Base-by-base conservation (phyloP, 2,888 invertebrate genomes). In the Atherix ibis region DNA sequence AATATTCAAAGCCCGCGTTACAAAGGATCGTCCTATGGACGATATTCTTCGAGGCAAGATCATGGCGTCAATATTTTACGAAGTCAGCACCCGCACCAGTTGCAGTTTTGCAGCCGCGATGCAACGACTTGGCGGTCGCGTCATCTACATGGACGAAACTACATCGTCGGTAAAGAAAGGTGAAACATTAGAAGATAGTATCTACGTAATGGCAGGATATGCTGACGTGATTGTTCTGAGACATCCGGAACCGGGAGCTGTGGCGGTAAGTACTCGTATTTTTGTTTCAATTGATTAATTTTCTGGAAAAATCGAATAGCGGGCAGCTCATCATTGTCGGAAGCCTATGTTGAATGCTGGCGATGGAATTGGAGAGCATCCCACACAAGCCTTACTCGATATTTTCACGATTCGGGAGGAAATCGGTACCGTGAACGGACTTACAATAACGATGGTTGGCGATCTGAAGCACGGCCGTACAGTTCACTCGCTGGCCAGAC, bases 341-440 rank as follows among this genome's bases (percentile, higher is more conserved):
- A 91, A 85, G 52, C 92, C 95, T 0, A 63, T 98, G n/a, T 77
- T 98, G 33, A 98, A 98, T 64, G 98, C 94, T 9, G 98, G 98
- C 2, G 97, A 98, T 63, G 98, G 98, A 6, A 70, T 87, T 1
- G 94, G 94, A 1, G 94, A 95, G 56, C 94, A 95, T 62, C 98
- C 98, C 0, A 94, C 94, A 0, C 98, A 98, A 66, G 98, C 98
- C 0, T 65, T 99, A 10, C 66, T 99, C 8, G 98, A 99, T 53
- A 76, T 97, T 4, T 99, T 95, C 54, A 97, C 98, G 4, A 98
- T 99, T 48, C 72, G 97, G 42, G 94, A 98, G 64, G 97, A 98
- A 67, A 89, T 98, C 40, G 97, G 97, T 46, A 98, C 97, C 0
- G 95, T 98, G 1, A 97, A 98, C 54, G 91, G 91, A 0, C 67